Evolutionary conservation across 37 sponge, comb jelly and placozoan species (phyloP).

Genomic region (Agelas oroides): DNA sequence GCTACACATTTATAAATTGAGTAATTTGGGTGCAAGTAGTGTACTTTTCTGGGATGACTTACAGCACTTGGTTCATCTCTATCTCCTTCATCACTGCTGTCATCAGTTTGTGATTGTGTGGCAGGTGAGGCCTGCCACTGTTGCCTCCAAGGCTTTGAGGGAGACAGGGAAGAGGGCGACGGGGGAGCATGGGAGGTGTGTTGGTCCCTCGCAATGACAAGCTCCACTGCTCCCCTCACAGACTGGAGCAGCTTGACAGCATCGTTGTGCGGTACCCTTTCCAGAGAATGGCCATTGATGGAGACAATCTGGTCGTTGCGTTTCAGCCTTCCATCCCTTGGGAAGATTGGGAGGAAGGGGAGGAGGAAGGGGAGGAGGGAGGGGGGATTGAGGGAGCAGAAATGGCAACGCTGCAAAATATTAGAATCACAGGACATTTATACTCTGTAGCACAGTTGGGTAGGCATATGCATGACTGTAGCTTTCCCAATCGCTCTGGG

Average conservation of each 20-base stretch:
- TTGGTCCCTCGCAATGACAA: slow-evolving; percentile 47
- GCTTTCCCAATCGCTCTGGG: background rate
- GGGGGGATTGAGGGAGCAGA: too few species aligned
- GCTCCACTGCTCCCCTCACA: slow-evolving; percentile 64
- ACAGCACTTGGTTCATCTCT: too few species aligned
- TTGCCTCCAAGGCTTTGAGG: background rate
- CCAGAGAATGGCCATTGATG: slow-evolving; percentile 77
- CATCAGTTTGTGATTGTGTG: background rate
- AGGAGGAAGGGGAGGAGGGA: background rate
- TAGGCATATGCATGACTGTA: background rate
- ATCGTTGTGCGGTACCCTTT: slow-evolving; percentile 47
- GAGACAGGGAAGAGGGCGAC: background rate
- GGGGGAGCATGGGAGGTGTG: background rate
- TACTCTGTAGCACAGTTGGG: too few species aligned
- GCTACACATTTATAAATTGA: too few species aligned
- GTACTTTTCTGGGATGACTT: too few species aligned
- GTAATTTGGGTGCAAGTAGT: too few species aligned
- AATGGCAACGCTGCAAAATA: too few species aligned
- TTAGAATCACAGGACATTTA: too few species aligned
- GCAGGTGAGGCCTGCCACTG: background rate
- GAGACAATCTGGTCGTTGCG: slow-evolving; percentile 70
- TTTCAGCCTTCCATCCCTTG: slow-evolving; percentile 75
- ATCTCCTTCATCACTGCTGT: background rate
- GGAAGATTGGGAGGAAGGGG: too few species aligned
- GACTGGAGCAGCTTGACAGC: slow-evolving; percentile 69